Conservation (phyloP, 64 coral and sea anemone genomes). For the Stylophora pistillata region DNA sequence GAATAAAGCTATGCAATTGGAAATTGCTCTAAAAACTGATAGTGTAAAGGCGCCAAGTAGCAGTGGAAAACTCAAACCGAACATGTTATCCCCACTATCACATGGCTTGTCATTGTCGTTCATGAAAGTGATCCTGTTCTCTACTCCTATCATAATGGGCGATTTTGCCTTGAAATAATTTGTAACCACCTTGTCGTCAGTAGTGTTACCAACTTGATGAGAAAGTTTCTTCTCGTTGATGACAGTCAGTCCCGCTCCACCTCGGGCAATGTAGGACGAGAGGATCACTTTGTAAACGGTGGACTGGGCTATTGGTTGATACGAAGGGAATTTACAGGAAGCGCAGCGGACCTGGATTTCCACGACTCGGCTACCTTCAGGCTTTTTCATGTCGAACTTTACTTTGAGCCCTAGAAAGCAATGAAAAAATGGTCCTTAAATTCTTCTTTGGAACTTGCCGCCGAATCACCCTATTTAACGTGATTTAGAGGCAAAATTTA, state of each 20-base stretch:
- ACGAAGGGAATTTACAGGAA: conserved; percentile 56
- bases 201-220: conserved; percentile 38
- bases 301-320: conserved; percentile 44
- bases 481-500: not conserved
- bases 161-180: conserved; percentile 61
- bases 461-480: not conserved
- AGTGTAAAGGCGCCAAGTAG: not conserved
- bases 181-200: conserved; percentile 6
- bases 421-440: not conserved
- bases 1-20: too few relatives aligned
- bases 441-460: not conserved
- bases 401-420: conserved; percentile 59
- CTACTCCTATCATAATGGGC: conserved; percentile 46
- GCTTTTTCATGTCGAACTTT: conserved; percentile 57
- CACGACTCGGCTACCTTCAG: conserved; percentile 45
- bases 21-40: not conserved
- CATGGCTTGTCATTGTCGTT: not conserved
- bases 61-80: not conserved
- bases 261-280: conserved; percentile 60
- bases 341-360: conserved; percentile 60
- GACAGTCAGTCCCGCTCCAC: conserved; percentile 57
- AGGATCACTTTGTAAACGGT: conserved; percentile 73
- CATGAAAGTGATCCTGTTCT: conserved; percentile 68
- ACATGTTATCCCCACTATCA: not conserved
- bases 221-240: conserved; percentile 53